A percentile compares a stretch with the other conserved stretches of the same genome.
Conservation (phyloP, 2,797 vertebrate species). For the Fringilla coelebs region DNA sequence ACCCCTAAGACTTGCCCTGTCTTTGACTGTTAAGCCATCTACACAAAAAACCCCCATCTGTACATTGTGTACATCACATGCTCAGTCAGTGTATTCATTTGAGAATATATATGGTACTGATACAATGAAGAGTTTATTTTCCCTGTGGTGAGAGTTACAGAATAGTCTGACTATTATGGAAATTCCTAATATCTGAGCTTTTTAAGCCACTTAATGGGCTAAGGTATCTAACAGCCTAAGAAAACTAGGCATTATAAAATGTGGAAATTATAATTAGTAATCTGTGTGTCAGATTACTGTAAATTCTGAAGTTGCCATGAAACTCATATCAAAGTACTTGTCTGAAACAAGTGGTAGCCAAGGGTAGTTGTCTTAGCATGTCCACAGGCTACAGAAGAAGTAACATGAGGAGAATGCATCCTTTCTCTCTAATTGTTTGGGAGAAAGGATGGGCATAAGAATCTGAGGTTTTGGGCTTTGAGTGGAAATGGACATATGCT, state of each 20-base stretch:
- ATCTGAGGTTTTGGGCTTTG: not conserved
- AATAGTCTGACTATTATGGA: not conserved
- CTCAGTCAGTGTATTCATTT: not conserved
- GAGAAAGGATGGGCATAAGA: not conserved
- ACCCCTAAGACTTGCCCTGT: not conserved
- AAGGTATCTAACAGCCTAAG: not conserved
- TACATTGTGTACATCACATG: accelerated
- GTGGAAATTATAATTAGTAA: not conserved
- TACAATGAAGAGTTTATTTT: not conserved
- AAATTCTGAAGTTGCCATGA: not conserved
- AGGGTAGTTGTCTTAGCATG: not conserved
- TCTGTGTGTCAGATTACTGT: not conserved
- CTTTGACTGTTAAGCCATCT: not conserved
- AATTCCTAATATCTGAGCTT: not conserved
- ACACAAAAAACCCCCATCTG: not conserved
- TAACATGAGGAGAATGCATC: not conserved
- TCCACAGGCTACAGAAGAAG: not conserved
- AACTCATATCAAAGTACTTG: not conserved
- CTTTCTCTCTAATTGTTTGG: not conserved
- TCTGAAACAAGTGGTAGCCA: not conserved
- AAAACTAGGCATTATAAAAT: not conserved
- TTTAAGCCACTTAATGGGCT: not conserved
- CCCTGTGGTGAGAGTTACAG: not conserved
- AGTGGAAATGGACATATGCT: not conserved
- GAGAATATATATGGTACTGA: not conserved